These are phyloP conservation scores for Lamellibrachia luymesi DNA, from an alignment of 1,140 invertebrate species.

Conservation along the genomic window DNA sequence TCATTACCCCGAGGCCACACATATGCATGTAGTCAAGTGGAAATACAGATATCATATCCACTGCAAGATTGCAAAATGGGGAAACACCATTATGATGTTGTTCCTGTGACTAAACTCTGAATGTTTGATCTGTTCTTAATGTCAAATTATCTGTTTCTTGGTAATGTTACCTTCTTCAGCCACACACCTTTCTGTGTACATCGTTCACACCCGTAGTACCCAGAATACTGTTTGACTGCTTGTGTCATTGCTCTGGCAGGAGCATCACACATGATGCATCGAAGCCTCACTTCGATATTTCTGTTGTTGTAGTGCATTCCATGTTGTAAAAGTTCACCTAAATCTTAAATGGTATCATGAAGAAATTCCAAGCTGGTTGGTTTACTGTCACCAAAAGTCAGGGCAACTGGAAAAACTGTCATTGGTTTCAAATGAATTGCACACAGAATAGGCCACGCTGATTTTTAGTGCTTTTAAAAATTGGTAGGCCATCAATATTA, in stretches of 20 bases:
- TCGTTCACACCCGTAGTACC: slow-evolving; percentile 42
- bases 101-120: no score
- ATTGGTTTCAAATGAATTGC: slow-evolving; percentile 24
- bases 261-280: slow-evolving; percentile 41
- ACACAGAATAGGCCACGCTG: slow-evolving; percentile 35
- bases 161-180: slow-evolving; percentile 13
- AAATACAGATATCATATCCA: no score
- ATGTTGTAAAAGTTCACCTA: slow-evolving; percentile 24
- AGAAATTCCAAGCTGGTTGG: slow-evolving; percentile 36
- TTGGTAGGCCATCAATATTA: slow-evolving; percentile 11
- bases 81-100: no score
- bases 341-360: slow-evolving; percentile 38
- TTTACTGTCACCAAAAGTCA: slow-evolving; percentile 40
- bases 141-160: background rate
- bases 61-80: no score
- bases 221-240: slow-evolving; percentile 41
- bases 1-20: no score
- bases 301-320: slow-evolving; percentile 26
- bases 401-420: slow-evolving; percentile 27
- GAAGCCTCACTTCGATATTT: slow-evolving; percentile 28
- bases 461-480: slow-evolving; percentile 25
- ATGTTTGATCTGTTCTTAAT: no score
- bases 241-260: slow-evolving; percentile 48
- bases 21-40: no score
- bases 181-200: slow-evolving; percentile 40